These are phyloP conservation scores for Aphaenogaster rudis DNA, from an alignment of 1,140 invertebrate species.

Conservation along the genomic window DNA sequence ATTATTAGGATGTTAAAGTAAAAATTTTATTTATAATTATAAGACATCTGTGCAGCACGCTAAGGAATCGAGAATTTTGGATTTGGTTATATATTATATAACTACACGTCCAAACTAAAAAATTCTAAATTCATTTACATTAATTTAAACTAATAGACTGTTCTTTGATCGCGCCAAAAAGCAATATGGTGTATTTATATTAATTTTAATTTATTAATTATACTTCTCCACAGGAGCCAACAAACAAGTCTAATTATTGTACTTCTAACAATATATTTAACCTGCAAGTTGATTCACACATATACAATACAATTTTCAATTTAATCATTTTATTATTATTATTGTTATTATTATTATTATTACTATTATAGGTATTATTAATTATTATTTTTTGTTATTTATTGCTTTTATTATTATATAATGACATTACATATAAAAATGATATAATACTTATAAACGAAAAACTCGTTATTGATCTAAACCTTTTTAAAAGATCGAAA, in stretches of 20 bases:
- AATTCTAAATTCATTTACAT: not conserved
- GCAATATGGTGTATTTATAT: not conserved
- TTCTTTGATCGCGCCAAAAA: not conserved
- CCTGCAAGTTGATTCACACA: conserved; percentile 18
- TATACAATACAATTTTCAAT: not conserved
- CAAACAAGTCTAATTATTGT: not conserved
- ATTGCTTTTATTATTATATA: not conserved
- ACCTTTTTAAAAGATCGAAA: not conserved
- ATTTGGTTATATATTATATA: not conserved
- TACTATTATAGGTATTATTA: not conserved
- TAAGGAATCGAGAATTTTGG: not conserved
- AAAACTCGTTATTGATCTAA: not conserved
- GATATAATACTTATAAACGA: not conserved
- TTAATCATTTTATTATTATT: not conserved
- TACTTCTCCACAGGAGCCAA: not conserved
- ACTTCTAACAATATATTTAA: not conserved
- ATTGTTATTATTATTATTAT: not conserved
- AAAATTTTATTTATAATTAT: conserved; percentile 1
- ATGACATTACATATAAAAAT: not conserved
- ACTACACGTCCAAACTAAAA: not conserved
- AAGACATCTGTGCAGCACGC: not conserved
- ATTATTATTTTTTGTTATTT: not conserved
- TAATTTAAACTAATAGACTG: conserved; percentile 2
- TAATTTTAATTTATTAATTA: conserved; percentile 35
- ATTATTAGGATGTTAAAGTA: not conserved